Evolutionary conservation across 2,797 vertebrate species (phyloP).

Genomic region (Ambastaia sidthimunki): DNA sequence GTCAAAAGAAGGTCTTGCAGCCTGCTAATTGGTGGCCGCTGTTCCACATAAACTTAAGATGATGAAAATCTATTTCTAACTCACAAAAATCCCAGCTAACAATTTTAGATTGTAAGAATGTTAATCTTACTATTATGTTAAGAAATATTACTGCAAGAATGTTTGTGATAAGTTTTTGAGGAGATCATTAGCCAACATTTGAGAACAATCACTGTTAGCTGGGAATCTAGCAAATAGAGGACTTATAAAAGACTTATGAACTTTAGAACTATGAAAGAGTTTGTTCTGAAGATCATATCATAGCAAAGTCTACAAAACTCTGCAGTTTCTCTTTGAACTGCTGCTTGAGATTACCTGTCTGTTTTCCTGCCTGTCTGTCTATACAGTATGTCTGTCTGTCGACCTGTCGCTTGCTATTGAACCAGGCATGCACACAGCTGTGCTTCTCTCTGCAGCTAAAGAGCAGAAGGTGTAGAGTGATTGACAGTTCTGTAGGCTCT

Average conservation of each 20-base stretch:
- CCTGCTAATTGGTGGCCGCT: not conserved
- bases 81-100: too few species aligned
- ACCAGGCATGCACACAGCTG: slow-evolving; percentile 48
- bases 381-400: slow-evolving; percentile 25
- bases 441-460: slow-evolving; percentile 33
- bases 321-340: slow-evolving; percentile 32
- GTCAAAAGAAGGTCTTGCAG: too few species aligned
- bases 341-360: slow-evolving; percentile 37
- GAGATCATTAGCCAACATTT: too few species aligned
- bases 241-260: too few species aligned
- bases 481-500: slow-evolving; percentile 57
- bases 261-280: slow-evolving; percentile 11
- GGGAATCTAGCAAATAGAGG: too few species aligned
- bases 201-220: too few species aligned
- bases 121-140: too few species aligned
- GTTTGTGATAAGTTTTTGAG: too few species aligned
- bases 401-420: slow-evolving; percentile 34
- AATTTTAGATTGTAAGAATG: too few species aligned
- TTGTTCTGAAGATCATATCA: not conserved
- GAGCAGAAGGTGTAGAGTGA: slow-evolving; percentile 49
- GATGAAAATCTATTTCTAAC: too few species aligned
- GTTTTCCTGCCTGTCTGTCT: slow-evolving; percentile 11
- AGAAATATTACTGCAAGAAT: too few species aligned
- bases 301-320: slow-evolving; percentile 12
- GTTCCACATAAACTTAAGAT: not conserved